phyloP scores from a whole-genome alignment of 1,140 invertebrate genomes.

The Sesamia nonagrioides region DNA sequence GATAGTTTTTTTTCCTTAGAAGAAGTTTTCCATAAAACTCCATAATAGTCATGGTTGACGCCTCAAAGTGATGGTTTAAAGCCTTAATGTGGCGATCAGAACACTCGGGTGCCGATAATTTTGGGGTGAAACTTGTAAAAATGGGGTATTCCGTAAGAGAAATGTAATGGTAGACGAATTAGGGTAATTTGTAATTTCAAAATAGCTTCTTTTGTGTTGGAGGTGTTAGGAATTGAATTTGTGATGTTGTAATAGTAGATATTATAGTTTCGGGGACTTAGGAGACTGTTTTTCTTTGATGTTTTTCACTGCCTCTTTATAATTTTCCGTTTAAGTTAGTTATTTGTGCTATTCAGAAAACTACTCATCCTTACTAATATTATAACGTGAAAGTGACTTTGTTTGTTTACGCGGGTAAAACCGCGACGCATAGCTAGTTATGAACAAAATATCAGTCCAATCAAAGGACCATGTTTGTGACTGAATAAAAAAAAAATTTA shows the following conservation, averaged over 20 bases:
- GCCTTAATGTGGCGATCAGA: conserved; percentile 30
- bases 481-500: too few species aligned
- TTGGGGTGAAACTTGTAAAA: conserved; percentile 18
- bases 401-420: too few species aligned
- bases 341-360: too few species aligned
- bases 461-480: too few species aligned
- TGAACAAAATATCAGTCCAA: too few species aligned
- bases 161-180: conserved; percentile 8
- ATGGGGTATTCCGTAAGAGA: conserved; percentile 30
- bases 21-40: conserved; percentile 30
- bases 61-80: conserved; percentile 23
- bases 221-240: conserved; percentile 27
- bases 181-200: conserved; percentile 3
- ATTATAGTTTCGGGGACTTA: neutral
- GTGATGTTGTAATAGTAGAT: neutral
- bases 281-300: neutral
- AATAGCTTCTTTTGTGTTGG: conserved; percentile 4
- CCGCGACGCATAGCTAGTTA: too few species aligned
- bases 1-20: conserved; percentile 35
- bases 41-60: conserved; percentile 23
- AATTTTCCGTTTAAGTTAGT: too few species aligned
- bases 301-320: neutral
- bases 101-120: conserved; percentile 21
- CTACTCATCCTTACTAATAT: too few species aligned
- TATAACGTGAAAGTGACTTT: too few species aligned